Conservation (phyloP, 2,797 vertebrate species). For the Hemibagrus guttatus region DNA sequence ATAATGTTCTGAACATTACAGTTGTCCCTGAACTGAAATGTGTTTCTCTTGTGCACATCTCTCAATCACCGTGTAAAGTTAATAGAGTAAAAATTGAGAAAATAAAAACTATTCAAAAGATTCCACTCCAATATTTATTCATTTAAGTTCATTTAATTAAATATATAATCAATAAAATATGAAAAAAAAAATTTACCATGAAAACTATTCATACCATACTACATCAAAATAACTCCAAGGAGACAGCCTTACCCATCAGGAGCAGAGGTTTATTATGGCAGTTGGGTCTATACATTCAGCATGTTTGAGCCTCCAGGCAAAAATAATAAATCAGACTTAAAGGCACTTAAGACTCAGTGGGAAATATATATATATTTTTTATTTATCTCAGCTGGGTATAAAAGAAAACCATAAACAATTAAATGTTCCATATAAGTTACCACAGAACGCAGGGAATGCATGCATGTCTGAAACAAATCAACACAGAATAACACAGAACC, state of each 20-base stretch:
- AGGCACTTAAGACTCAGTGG: constrained; percentile 3
- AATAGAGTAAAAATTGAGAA: background rate
- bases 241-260: background rate
- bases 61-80: background rate
- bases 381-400: background rate
- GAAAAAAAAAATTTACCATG: background rate
- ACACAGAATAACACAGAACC: background rate
- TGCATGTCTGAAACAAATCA: background rate
- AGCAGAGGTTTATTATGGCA: constrained; percentile 2
- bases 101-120: background rate
- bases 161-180: background rate
- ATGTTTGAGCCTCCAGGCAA: background rate
- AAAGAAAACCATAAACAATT: background rate
- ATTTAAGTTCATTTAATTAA: background rate
- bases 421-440: background rate
- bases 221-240: no score
- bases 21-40: background rate
- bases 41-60: background rate
- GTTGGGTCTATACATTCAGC: background rate
- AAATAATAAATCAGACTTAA: constrained; percentile 12
- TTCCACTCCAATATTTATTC: background rate
- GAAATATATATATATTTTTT: no score
- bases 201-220: background rate
- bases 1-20: background rate
- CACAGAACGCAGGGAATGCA: background rate